A percentile compares a stretch with the other conserved stretches of the same genome.
Conservation (phyloP, 2,797 vertebrate species). For the Eremophila alpestris region DNA sequence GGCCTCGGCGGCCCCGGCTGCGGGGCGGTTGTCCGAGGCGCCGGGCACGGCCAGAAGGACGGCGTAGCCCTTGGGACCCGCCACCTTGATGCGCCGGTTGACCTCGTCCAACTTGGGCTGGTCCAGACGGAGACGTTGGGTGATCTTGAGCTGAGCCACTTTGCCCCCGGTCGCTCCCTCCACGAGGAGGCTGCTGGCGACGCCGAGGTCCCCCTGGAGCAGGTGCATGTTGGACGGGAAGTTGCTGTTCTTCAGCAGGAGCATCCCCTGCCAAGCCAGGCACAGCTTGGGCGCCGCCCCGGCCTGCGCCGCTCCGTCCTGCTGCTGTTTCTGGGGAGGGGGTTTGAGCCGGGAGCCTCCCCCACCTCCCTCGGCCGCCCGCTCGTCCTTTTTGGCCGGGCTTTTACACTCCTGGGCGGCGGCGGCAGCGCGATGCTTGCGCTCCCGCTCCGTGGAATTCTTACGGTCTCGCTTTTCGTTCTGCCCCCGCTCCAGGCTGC, state of each 20-base stretch:
- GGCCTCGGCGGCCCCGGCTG: conserved; percentile 73
- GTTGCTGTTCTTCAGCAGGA: conserved; percentile 97
- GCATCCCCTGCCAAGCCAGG: conserved; percentile 96
- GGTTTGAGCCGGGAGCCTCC: conserved; percentile 69
- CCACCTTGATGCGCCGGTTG: conserved; percentile 96
- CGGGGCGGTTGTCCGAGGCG: conserved; percentile 80
- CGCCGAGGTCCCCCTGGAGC: conserved; percentile 91
- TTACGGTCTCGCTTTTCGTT: conserved; percentile 82
- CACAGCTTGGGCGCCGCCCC: conserved; percentile 85
- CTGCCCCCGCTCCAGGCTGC: conserved; percentile 84
- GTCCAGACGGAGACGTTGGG: conserved; percentile 96
- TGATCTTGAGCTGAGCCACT: conserved; percentile 96
- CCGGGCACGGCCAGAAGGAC: conserved; percentile 94
- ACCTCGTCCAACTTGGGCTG: conserved; percentile 99
- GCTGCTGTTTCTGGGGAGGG: conserved; percentile 66
- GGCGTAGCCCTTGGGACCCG: conserved; percentile 92
- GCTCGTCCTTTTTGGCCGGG: conserved; percentile 76
- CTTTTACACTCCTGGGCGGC: conserved; percentile 80
- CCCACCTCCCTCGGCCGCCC: neutral
- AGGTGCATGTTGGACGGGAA: conserved; percentile 99
- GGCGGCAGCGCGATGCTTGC: conserved; percentile 71
- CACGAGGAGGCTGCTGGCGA: conserved; percentile 90
- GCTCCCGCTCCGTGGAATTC: conserved; percentile 75
- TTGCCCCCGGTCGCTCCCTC: conserved; percentile 89
- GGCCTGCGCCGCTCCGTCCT: conserved; percentile 72